phyloP scores from a whole-genome alignment of 2,113 vertebrate genomes.

The Piaya cayana region DNA sequence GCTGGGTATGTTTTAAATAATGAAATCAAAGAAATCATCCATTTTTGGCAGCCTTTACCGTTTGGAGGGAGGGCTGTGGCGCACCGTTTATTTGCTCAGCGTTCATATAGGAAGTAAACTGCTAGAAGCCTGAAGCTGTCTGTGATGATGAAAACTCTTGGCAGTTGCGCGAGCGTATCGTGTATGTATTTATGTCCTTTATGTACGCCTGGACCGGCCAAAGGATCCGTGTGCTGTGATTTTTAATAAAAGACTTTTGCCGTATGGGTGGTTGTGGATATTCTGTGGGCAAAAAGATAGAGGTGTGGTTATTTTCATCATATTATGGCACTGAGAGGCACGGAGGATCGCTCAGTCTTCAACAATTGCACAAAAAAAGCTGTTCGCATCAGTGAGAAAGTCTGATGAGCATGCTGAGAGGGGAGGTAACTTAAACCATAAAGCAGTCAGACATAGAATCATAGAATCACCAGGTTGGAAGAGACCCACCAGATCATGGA shows the following conservation, averaged over 20 bases:
- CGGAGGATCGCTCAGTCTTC: not conserved
- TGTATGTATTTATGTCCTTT: not conserved
- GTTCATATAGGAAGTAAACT: not conserved
- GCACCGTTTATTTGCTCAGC: not conserved
- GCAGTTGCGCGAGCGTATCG: not conserved
- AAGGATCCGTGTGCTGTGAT: not conserved
- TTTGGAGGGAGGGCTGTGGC: not conserved
- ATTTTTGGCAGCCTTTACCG: not conserved
- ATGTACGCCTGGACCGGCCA: not conserved
- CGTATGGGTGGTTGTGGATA: not conserved
- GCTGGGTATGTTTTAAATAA: not conserved
- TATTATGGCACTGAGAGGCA: not conserved
- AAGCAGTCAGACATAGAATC: too few relatives aligned
- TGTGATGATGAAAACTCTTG: not conserved
- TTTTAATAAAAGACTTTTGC: conserved; percentile 37
- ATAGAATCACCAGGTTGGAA: too few relatives aligned
- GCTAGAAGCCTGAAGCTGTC: not conserved
- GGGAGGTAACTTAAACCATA: too few relatives aligned
- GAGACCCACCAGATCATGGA: too few relatives aligned
- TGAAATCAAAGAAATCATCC: not conserved
- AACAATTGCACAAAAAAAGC: not conserved
- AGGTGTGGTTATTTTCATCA: not conserved
- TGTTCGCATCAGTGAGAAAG: not conserved
- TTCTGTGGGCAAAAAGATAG: not conserved
- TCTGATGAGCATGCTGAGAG: too few relatives aligned